Conservation (phyloP, 2,888 invertebrate species). For the Ennomos fuscantarius region DNA sequence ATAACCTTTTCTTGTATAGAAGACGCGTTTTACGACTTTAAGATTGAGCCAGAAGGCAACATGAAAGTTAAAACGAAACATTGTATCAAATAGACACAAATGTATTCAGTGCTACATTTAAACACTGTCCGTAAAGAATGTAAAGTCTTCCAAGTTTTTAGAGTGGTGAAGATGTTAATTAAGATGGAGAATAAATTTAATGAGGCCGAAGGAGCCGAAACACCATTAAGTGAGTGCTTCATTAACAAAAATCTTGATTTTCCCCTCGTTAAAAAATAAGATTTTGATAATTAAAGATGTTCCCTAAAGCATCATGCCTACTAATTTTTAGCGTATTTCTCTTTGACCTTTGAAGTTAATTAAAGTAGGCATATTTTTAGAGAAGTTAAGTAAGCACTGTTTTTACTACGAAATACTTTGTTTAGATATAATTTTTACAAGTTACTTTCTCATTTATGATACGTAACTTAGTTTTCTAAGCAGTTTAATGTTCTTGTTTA, state of each 20-base stretch:
- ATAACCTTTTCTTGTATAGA: not conserved
- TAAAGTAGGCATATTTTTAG: slow-evolving; percentile 12
- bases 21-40: not conserved
- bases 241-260: slow-evolving; percentile 57
- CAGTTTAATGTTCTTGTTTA: no score
- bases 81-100: slow-evolving; percentile 33
- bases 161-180: slow-evolving; percentile 54
- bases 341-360: slow-evolving; percentile 21
- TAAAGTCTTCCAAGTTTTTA: slow-evolving; percentile 49
- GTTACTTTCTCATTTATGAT: no score
- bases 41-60: not conserved
- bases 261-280: slow-evolving; percentile 44
- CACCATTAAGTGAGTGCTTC: slow-evolving; percentile 56
- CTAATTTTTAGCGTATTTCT: slow-evolving; percentile 22
- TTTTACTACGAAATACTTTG: no score
- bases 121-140: slow-evolving; percentile 40
- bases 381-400: no score
- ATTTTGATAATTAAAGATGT: slow-evolving; percentile 40
- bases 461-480: no score
- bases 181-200: slow-evolving; percentile 63
- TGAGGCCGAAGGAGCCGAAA: slow-evolving; percentile 56
- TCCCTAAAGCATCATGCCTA: slow-evolving; percentile 15
- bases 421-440: no score
- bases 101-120: slow-evolving; percentile 34
- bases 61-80: slow-evolving; percentile 12